Evolutionary conservation across 2,888 invertebrate genomes (phyloP).

Genomic region (Microctonus hyperodae): DNA sequence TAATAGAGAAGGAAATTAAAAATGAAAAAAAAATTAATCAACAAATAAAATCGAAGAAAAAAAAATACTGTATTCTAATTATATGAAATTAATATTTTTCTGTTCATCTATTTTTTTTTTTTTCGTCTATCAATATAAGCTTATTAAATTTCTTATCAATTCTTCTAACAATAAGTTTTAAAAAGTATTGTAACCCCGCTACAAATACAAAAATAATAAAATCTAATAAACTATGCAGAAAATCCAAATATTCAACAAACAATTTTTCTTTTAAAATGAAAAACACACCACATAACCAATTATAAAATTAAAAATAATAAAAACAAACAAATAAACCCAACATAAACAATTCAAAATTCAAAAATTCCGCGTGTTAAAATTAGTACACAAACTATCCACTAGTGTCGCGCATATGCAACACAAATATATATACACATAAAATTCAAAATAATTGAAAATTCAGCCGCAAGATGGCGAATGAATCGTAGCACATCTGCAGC

Average conservation of each 20-base stretch:
- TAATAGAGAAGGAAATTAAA: background rate
- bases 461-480: slow-evolving; percentile 44
- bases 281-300: no score
- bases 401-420: no score
- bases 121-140: background rate
- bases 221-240: background rate
- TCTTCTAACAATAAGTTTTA: slow-evolving; percentile 10
- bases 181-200: slow-evolving; percentile 1
- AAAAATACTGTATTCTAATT: background rate
- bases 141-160: background rate
- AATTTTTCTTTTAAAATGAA: no score
- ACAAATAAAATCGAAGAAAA: background rate
- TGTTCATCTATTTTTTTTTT: no score
- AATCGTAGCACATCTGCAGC: slow-evolving; percentile 51
- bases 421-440: background rate
- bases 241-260: background rate
- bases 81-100: background rate
- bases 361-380: no score
- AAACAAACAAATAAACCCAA: no score
- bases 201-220: slow-evolving; percentile 4
- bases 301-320: no score
- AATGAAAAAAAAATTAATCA: background rate
- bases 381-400: no score
- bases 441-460: background rate
- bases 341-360: no score